phyloP scores from a whole-genome alignment of 2,888 invertebrate species.

The Rhingia campestris region DNA sequence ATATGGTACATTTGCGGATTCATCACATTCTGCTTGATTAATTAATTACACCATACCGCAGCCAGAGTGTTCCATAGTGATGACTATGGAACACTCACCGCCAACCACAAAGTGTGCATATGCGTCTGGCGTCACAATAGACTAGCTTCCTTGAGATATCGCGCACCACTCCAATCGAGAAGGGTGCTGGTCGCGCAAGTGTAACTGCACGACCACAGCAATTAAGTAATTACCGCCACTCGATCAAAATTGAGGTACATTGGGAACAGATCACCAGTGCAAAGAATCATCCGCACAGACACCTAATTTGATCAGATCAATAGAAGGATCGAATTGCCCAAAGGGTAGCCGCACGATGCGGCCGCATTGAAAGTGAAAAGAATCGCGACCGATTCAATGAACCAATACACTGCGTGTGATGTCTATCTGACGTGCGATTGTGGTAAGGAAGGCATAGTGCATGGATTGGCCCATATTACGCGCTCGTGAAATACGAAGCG shows the following conservation, averaged over 20 bases:
- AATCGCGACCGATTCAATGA: constrained; percentile 51
- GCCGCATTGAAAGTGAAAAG: constrained; percentile 42
- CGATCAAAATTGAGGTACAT: constrained; percentile 68
- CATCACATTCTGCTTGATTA: constrained; percentile 69
- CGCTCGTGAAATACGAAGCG: constrained; percentile 63
- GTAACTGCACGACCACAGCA: constrained; percentile 68
- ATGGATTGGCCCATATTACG: constrained; percentile 54
- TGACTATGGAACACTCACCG: constrained; percentile 41
- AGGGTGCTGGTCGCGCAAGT: constrained; percentile 35
- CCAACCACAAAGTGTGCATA: constrained; percentile 55
- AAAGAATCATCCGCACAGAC: constrained; percentile 16
- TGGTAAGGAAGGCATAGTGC: constrained; percentile 50
- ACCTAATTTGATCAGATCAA: constrained; percentile 32
- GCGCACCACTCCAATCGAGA: background rate
- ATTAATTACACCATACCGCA: constrained; percentile 72
- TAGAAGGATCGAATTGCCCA: constrained; percentile 65
- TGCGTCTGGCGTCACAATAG: constrained; percentile 45
- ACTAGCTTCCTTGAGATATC: constrained; percentile 61
- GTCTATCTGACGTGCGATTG: constrained; percentile 51
- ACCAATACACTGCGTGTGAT: constrained; percentile 41
- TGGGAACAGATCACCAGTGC: constrained; percentile 59
- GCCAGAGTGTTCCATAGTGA: too few relatives aligned
- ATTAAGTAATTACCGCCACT: constrained; percentile 73
- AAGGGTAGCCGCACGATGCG: constrained; percentile 62
- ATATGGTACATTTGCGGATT: constrained; percentile 34